A percentile compares a stretch with the other conserved stretches of the same genome.
phyloP scores from a whole-genome alignment of 2,113 vertebrate species.

The Equus quagga region DNA sequence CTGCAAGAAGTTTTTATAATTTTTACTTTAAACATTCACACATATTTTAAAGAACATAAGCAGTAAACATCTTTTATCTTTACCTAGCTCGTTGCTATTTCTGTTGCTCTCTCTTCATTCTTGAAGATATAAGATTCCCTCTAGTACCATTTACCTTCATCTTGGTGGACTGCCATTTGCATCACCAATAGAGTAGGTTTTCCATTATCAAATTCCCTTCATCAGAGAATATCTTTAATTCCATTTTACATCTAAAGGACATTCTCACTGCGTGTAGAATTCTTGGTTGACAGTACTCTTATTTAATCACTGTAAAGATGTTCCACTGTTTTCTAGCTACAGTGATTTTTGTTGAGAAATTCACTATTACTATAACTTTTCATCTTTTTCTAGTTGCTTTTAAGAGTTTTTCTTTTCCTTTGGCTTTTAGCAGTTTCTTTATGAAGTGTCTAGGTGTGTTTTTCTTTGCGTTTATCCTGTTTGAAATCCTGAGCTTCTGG shows the following conservation, averaged over 20 bases:
- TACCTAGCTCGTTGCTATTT: neutral
- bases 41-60: neutral
- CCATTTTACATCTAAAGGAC: neutral
- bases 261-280: neutral
- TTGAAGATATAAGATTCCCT: neutral
- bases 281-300: neutral
- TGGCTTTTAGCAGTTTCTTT: neutral
- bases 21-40: neutral
- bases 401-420: neutral
- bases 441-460: neutral
- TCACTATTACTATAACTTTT: neutral
- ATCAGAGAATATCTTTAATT: neutral
- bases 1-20: neutral
- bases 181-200: neutral
- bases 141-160: neutral
- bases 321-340: neutral
- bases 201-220: neutral
- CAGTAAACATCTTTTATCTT: neutral
- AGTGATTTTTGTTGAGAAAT: neutral
- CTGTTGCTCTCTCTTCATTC: neutral
- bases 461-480: neutral
- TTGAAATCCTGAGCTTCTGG: neutral
- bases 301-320: neutral
- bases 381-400: neutral
- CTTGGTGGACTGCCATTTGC: neutral